Evolutionary conservation across 2,113 vertebrate species (phyloP), one percentile per base, ranked within the genome.

Genomic region (Narcine bancroftii): DNA sequence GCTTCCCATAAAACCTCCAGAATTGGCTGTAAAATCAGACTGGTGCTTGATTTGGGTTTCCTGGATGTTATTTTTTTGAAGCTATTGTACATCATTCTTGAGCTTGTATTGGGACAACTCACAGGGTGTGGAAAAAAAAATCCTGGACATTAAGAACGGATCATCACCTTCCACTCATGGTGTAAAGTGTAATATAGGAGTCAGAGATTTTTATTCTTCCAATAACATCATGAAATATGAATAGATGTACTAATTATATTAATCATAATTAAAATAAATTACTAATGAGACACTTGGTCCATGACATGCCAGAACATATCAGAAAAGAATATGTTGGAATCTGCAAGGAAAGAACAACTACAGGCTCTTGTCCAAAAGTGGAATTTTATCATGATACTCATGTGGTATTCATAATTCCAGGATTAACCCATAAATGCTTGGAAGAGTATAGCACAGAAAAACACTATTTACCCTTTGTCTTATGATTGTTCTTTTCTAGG

Each of bases 21-120:
- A 91, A 91, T 91, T 91, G 89, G 63, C 89, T 71, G 89, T 91
- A 91, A 91, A 91, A 69, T 69, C 89, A 91, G 65, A 91, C 89
- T 69, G 89, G 69, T 91, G 63, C 9, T 47, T 91, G 63, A 91
- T 91, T 39, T 71, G 65, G 65, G 63, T 91, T 69, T 91, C 89
- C 63, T 91, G 39, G 63, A 69, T 91, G 89, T 69, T 91, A 91
- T 91, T 91, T 42, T n/a, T 91, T 91, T 29, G 39, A 91, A 69
- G 89, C 71, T 71, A 91, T 65, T 69, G 42, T 47, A 69, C 47
- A 69, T 91, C 65, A 91, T 91, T 65, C 39, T 11, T 66, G 26
- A 45, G 63, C 89, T 91, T 45, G 24, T 47, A 47, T 69, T 42
- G 85, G 66, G 6, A 91, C 89, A 91, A 69, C 71, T 91, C 65